These are phyloP conservation scores for Solea senegalensis DNA, from an alignment of 2,113 vertebrate species.

Conservation along the genomic window DNA sequence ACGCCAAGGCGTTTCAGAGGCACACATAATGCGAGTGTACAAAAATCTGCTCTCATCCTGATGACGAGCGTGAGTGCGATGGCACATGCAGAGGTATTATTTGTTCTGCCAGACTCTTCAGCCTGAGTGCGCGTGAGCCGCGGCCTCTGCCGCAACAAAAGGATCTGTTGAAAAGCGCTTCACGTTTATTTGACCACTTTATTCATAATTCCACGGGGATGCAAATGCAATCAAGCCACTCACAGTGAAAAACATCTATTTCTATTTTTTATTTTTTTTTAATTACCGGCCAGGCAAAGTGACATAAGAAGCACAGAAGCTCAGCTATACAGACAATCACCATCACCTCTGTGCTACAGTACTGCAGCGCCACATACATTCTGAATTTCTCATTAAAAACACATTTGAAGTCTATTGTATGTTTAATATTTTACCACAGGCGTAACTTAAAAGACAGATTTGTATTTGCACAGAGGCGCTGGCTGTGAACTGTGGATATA, in stretches of 20 bases:
- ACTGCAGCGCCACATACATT: neutral
- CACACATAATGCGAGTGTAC: conserved; percentile 36
- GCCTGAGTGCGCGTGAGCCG: neutral
- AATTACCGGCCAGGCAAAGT: conserved; percentile 24
- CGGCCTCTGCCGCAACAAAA: neutral
- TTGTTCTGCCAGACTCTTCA: conserved; percentile 18
- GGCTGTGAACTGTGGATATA: conserved; percentile 8
- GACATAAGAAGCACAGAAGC: conserved; percentile 3
- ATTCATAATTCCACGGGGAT: conserved; percentile 3
- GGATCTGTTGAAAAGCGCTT: neutral
- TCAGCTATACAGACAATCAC: neutral
- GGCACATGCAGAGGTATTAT: conserved; percentile 27
- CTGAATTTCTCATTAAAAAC: neutral
- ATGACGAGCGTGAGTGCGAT: conserved; percentile 13
- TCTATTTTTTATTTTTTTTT: neutral
- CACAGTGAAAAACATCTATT: conserved; percentile 17
- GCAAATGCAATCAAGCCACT: conserved; percentile 43
- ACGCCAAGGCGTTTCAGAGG: conserved; percentile 12
- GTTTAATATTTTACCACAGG: neutral
- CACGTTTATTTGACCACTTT: conserved; percentile 6
- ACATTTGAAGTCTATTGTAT: neutral
- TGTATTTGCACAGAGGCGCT: neutral
- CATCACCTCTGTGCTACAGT: neutral
- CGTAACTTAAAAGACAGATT: neutral
- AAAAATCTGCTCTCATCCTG: conserved; percentile 45